Evolutionary conservation across 2,797 vertebrate genomes (phyloP), one percentile per base, ranked within the genome.

Genomic region (Hypotaenidia okinawae): DNA sequence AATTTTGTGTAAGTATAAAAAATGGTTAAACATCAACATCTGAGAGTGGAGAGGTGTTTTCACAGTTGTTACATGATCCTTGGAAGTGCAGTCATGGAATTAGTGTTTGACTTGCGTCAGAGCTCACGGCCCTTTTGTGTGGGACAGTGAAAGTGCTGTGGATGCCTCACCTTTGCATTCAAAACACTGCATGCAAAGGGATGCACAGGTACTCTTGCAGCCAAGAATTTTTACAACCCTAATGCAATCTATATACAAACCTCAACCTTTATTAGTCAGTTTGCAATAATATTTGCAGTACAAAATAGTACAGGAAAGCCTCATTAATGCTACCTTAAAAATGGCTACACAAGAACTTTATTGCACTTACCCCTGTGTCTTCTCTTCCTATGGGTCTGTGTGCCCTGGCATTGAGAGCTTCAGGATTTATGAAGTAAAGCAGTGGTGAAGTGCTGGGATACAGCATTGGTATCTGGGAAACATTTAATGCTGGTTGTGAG

Each of bases 381-480:
- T 2, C 4, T 33, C 23, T 62, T 73, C 13, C 32, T 8, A 1
- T 5, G 16, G 17, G 4, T 66, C 5, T 49, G 22, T 28, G 3
- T 77, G 27, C 16, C 41, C 7, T 16, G 47, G 61, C 5, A 10
- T 5, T 8, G 45, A 30, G n/a, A 21, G 32, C 15, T 75, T 73
- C 23, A 18, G 41, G 22, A 12, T 73, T 68, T n/a, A 27, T 41
- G 33, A 5, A 55, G 13, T 49, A 61, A 23, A 75, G 13, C 0
- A 0, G 32, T 13, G 21, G 17, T 51, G n/a, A 66, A 19, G 16
- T 0, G 0, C 39, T 45, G 15, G 7, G 75, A 62, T 16, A 16
- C 10, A 8, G 15, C 5, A 5, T 13, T 3, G 15, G 21, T 43
- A 30, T 3, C n/a, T 35, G 43, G 18, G 11, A 59, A 66, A 28